Conservation (phyloP, 2,888 invertebrate species). For the Gryllus longicercus region DNA sequence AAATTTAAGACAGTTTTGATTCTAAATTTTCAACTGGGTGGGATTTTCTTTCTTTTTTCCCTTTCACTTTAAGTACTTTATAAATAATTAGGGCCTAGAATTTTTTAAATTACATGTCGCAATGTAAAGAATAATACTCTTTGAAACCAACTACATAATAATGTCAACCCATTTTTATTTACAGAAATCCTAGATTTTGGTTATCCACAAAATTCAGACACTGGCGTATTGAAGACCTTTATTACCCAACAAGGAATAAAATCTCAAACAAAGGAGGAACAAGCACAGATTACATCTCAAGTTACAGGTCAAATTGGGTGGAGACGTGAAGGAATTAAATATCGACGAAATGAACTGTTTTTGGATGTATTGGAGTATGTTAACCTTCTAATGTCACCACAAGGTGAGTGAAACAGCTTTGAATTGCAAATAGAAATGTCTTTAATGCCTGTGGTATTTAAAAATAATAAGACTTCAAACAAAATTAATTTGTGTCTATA, state of each 20-base stretch:
- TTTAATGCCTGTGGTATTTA: no score
- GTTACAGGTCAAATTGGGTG: conserved; percentile 97
- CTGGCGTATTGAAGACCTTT: conserved; percentile 97
- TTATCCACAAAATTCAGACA: conserved; percentile 99
- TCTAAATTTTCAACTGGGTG: neutral
- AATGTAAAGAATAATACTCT: no score
- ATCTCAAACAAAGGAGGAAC: conserved; percentile 98
- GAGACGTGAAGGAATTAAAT: conserved; percentile 99
- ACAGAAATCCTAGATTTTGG: conserved; percentile 98
- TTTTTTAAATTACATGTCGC: no score
- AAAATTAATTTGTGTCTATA: no score
- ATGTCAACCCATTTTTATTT: conserved; percentile 38
- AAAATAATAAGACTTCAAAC: no score
- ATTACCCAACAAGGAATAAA: conserved; percentile 99
- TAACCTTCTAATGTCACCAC: conserved; percentile 98
- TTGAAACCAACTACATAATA: no score
- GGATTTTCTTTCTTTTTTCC: no score
- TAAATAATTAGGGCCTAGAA: no score
- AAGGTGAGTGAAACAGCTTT: conserved; percentile 59
- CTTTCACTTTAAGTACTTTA: no score
- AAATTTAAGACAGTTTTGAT: neutral
- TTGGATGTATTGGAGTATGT: conserved; percentile 98
- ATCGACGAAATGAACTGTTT: conserved; percentile 96
- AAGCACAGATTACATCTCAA: conserved; percentile 98
- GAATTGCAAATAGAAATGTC: no score